Percentiles rank a stretch among this genome's conserved stretches.
Evolutionary conservation across 30 jellyfish, hydroid and myxozoan species (phyloP).

Genomic region (Cassiopea xamachana): DNA sequence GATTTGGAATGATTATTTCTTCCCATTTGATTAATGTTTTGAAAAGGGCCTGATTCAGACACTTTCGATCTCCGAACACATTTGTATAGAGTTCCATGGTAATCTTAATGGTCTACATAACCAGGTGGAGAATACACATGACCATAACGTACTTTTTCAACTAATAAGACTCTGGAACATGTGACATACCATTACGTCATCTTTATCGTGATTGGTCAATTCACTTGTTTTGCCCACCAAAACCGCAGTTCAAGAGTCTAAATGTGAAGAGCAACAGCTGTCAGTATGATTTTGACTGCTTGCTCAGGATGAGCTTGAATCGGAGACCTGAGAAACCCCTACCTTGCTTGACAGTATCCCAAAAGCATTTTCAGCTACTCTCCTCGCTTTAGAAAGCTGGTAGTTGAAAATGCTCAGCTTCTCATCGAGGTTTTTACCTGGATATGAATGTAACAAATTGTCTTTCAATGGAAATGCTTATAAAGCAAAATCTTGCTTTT

Average conservation of each 20-base stretch:
- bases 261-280: conserved; percentile 37
- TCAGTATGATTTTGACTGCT: conserved; percentile 19
- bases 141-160: conserved; percentile 41
- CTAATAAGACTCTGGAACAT: neutral
- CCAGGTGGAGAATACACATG: conserved; percentile 50
- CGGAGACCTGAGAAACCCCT: conserved; percentile 26
- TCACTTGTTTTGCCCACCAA: too few relatives aligned
- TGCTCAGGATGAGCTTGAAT: conserved; percentile 55
- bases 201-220: too few relatives aligned
- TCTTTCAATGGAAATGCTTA: conserved; percentile 45
- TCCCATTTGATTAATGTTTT: conserved; percentile 5
- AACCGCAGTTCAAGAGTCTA: too few relatives aligned
- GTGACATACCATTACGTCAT: too few relatives aligned
- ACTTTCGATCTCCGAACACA: conserved; percentile 49
- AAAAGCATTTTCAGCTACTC: conserved; percentile 65
- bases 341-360: conserved; percentile 17
- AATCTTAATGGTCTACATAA: conserved; percentile 51
- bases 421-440: conserved; percentile 28
- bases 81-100: conserved; percentile 45
- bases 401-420: conserved; percentile 37
- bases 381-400: conserved; percentile 55
- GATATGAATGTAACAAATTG: conserved; percentile 43
- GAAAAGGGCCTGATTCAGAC: conserved; percentile 20
- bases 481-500: neutral
- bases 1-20: conserved; percentile 24